A percentile compares a stretch with the other conserved stretches of the same genome.
These are phyloP conservation scores for Notodromas monacha DNA, from an alignment of 2,888 invertebrate species.

Conservation along the genomic window DNA sequence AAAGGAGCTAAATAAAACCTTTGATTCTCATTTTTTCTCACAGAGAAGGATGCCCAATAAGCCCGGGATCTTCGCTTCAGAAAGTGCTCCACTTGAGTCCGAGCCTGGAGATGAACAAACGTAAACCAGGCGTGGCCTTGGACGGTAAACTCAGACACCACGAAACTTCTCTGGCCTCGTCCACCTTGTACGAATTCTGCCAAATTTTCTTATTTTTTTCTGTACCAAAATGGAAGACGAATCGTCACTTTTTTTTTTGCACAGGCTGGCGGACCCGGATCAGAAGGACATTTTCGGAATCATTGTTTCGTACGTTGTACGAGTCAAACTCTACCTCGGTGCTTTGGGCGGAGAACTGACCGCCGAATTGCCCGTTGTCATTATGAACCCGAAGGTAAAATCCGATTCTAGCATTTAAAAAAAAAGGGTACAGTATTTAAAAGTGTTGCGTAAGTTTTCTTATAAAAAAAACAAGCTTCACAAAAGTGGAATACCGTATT, in stretches of 20 bases:
- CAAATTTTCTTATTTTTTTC: conserved; percentile 6
- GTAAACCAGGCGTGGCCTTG: conserved; percentile 58
- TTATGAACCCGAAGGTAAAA: conserved; percentile 64
- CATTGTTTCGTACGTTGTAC: conserved; percentile 74
- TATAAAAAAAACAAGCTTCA: no score
- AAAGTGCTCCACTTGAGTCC: conserved; percentile 60
- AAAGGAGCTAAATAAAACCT: no score
- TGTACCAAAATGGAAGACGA: conserved; percentile 10
- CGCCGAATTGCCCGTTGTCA: conserved; percentile 61
- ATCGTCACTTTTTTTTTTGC: conserved; percentile 11
- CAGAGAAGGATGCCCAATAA: conserved; percentile 60
- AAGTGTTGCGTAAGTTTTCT: neutral
- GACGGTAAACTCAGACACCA: conserved; percentile 56
- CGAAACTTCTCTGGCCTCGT: conserved; percentile 57
- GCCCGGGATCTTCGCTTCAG: conserved; percentile 53
- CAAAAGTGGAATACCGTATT: no score
- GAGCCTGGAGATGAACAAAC: conserved; percentile 35
- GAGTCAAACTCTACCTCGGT: conserved; percentile 69
- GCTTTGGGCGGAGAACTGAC: conserved; percentile 67
- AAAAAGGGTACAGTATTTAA: neutral
- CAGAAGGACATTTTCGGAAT: conserved; percentile 76
- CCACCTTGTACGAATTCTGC: conserved; percentile 37
- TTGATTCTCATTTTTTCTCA: no score
- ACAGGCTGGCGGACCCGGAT: conserved; percentile 34
- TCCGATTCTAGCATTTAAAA: no score